These are phyloP conservation scores for Noctuana brunneofusca DNA, from an alignment of 2,888 invertebrate species.

Conservation along the genomic window DNA sequence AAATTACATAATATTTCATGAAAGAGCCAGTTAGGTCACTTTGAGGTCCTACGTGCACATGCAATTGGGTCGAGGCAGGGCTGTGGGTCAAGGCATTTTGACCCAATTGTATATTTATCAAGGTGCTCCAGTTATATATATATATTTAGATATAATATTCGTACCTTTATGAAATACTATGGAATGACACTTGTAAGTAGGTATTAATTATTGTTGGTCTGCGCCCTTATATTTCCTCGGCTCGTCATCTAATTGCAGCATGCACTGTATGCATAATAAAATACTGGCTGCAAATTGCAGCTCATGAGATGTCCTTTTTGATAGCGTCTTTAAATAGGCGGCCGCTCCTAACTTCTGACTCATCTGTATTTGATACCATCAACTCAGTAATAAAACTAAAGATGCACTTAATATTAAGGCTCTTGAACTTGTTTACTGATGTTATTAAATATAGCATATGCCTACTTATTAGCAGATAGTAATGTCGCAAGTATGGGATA, in stretches of 20 bases:
- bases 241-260: neutral
- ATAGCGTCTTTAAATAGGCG: conserved; percentile 15
- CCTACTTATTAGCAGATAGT: neutral
- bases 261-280: neutral
- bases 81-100: neutral
- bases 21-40: neutral
- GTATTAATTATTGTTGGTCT: neutral
- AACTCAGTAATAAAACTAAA: conserved; percentile 22
- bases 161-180: too few species aligned
- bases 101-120: neutral
- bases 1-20: too few species aligned
- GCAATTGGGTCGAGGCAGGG: neutral
- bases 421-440: conserved; percentile 8
- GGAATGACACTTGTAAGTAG: too few species aligned
- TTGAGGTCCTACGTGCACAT: neutral
- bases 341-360: conserved; percentile 19
- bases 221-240: neutral
- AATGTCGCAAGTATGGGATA: too few species aligned
- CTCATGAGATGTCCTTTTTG: conserved; percentile 24
- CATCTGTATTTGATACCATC: conserved; percentile 27
- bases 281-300: conserved; percentile 18
- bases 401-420: conserved; percentile 19
- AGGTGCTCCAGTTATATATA: neutral
- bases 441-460: neutral
- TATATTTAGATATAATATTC: too few species aligned